These are phyloP conservation scores for Neodiprion lecontei DNA, from an alignment of 1,140 invertebrate genomes.

Conservation along the genomic window DNA sequence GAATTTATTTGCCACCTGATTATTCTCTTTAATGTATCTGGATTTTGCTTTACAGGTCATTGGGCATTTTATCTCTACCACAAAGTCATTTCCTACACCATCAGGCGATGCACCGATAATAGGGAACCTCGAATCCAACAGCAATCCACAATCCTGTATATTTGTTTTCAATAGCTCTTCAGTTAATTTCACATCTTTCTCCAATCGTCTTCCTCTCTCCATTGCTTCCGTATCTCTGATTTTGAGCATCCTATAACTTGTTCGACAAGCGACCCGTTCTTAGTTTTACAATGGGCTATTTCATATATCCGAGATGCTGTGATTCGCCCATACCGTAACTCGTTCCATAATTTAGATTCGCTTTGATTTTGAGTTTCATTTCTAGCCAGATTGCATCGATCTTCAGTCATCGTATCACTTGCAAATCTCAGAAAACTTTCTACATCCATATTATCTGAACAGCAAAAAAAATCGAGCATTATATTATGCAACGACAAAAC, in stretches of 20 bases:
- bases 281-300: constrained; percentile 20
- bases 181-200: constrained; percentile 36
- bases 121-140: constrained; percentile 32
- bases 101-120: constrained; percentile 57
- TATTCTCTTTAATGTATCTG: constrained; percentile 45
- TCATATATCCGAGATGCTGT: constrained; percentile 40
- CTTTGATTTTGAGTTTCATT: constrained; percentile 13
- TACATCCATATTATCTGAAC: too few relatives aligned
- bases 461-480: too few relatives aligned
- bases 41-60: constrained; percentile 50
- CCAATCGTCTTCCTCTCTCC: constrained; percentile 42
- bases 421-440: too few relatives aligned
- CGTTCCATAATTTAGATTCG: constrained; percentile 26
- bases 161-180: constrained; percentile 16
- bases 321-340: constrained; percentile 41
- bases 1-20: constrained; percentile 52
- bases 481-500: too few relatives aligned
- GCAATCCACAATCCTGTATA: constrained; percentile 29
- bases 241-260: constrained; percentile 42
- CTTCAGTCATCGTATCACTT: too few relatives aligned
- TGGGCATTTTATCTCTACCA: constrained; percentile 61
- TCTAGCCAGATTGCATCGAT: too few relatives aligned
- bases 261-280: constrained; percentile 18
- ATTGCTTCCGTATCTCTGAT: constrained; percentile 40
- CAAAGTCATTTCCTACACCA: constrained; percentile 54